phyloP scores from a whole-genome alignment of 2,797 vertebrate genomes.

The Tenualosa thibaudeaui region DNA sequence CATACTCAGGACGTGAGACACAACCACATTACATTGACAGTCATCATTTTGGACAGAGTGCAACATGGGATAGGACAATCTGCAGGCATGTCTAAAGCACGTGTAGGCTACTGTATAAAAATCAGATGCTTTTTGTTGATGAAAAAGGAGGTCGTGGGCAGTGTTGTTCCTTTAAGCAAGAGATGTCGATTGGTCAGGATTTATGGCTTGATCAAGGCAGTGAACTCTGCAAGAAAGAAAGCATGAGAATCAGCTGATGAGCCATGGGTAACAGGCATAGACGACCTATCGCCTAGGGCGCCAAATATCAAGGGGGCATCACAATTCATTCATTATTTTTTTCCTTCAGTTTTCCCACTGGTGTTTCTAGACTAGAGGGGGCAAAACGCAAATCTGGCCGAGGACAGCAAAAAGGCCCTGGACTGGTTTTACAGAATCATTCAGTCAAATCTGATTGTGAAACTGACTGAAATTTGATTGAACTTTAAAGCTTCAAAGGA shows the following conservation, averaged over 20 bases:
- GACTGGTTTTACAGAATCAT: too few relatives aligned
- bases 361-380: too few relatives aligned
- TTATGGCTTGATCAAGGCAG: conserved; percentile 71
- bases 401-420: too few relatives aligned
- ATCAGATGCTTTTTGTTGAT: conserved; percentile 54
- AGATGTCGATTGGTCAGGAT: conserved; percentile 67
- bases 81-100: conserved; percentile 51
- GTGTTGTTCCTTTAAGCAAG: conserved; percentile 73
- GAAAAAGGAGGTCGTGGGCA: conserved; percentile 63
- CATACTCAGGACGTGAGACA: conserved; percentile 69
- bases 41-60: conserved; percentile 66
- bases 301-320: too few relatives aligned
- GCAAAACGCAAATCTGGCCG: too few relatives aligned
- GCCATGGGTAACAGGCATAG: neutral
- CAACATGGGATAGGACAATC: conserved; percentile 60
- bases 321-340: too few relatives aligned
- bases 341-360: too few relatives aligned
- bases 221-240: conserved; percentile 67
- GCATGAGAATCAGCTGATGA: neutral
- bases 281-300: too few relatives aligned
- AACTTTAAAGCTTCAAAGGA: too few relatives aligned
- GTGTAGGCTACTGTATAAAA: conserved; percentile 71
- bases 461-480: too few relatives aligned
- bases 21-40: conserved; percentile 72
- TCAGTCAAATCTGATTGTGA: too few relatives aligned